phyloP scores from a whole-genome alignment of 2,113 vertebrate genomes.

The Nannospalax galili region DNA sequence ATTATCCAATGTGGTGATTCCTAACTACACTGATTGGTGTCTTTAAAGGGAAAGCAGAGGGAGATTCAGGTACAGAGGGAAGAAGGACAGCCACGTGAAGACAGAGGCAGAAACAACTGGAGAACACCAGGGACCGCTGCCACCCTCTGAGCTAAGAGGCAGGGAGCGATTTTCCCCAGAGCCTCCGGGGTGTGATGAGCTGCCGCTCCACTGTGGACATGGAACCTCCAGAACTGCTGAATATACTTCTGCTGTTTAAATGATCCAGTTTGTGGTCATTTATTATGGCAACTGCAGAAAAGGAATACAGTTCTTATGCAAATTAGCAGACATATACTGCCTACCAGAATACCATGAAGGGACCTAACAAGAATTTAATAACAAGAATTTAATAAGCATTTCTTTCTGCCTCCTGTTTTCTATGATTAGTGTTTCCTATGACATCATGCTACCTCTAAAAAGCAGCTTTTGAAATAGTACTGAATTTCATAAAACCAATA shows the following conservation, averaged over 20 bases:
- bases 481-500: background rate
- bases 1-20: background rate
- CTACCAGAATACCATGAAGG: background rate
- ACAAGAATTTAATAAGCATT: background rate
- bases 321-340: background rate
- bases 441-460: background rate
- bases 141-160: background rate
- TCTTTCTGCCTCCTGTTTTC: background rate
- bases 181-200: background rate
- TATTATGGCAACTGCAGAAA: background rate
- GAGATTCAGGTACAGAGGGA: background rate
- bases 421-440: background rate
- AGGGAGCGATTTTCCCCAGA: background rate
- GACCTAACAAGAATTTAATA: background rate
- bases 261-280: background rate
- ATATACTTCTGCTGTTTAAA: slow-evolving; percentile 19
- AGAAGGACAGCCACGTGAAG: background rate
- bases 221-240: background rate
- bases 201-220: background rate
- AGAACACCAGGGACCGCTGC: background rate
- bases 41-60: background rate
- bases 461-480: background rate
- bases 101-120: background rate
- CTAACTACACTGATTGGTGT: background rate
- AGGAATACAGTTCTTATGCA: background rate